Conservation (phyloP, 2,113 vertebrate genomes). For the Nothoprocta pentlandii region DNA sequence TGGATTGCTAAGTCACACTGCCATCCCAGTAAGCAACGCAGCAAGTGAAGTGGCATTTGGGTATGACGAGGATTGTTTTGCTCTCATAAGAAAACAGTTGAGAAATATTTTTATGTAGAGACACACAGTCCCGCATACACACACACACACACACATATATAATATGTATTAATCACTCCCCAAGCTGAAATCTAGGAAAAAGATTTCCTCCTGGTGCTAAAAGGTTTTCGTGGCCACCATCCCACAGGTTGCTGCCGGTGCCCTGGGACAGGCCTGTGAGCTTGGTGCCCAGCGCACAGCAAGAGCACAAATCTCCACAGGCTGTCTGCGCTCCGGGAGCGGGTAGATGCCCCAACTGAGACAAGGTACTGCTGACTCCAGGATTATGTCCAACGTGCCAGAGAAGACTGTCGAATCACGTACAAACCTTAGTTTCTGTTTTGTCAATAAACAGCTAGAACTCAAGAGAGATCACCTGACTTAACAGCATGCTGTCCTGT, state of each 20-base stretch:
- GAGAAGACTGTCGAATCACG: background rate
- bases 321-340: background rate
- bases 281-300: background rate
- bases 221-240: background rate
- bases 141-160: background rate
- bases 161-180: background rate
- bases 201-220: background rate
- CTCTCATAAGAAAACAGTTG: background rate
- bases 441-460: background rate
- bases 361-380: background rate
- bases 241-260: background rate
- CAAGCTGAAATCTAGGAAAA: background rate
- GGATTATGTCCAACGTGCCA: background rate
- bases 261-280: background rate
- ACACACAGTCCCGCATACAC: background rate
- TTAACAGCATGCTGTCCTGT: background rate
- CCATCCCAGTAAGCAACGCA: background rate
- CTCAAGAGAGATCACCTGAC: background rate
- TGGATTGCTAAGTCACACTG: background rate
- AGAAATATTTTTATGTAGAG: background rate
- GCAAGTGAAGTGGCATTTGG: background rate
- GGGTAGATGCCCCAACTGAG: rapidly evolving
- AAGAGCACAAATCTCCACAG: background rate
- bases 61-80: background rate
- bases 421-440: background rate